Evolutionary conservation across 2,113 vertebrate species (phyloP).

Genomic region (Marmota flaviventris): DNA sequence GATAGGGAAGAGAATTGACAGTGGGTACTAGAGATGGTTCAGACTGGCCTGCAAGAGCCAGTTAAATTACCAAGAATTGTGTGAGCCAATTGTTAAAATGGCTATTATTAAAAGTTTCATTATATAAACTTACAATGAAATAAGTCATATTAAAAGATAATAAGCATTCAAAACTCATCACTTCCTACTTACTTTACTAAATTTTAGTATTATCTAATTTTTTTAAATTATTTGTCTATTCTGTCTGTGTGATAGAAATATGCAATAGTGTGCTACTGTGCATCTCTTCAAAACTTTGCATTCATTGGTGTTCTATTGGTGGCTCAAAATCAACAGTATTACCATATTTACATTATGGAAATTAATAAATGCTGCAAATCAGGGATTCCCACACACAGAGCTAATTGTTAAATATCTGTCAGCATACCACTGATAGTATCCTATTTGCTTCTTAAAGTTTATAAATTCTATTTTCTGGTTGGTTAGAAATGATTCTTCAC

Average conservation of each 20-base stretch:
- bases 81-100: not conserved
- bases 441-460: not conserved
- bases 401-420: not conserved
- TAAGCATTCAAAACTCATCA: slow-evolving; percentile 2
- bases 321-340: not conserved
- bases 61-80: not conserved
- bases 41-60: not conserved
- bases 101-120: not conserved
- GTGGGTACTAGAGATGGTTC: not conserved
- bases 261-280: not conserved
- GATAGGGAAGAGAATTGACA: not conserved
- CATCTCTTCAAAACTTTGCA: not conserved
- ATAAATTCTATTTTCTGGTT: not conserved
- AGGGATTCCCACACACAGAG: not conserved
- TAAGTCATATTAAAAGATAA: not conserved
- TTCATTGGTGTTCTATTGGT: not conserved
- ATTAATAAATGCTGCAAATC: too few relatives aligned
- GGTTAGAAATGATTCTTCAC: not conserved
- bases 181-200: not conserved
- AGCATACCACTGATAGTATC: not conserved
- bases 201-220: not conserved
- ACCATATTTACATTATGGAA: not conserved
- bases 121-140: not conserved
- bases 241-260: not conserved
- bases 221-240: not conserved